These are phyloP conservation scores for Chamaetylas fuelleborni DNA, from an alignment of 2,113 vertebrate species.

Conservation along the genomic window DNA sequence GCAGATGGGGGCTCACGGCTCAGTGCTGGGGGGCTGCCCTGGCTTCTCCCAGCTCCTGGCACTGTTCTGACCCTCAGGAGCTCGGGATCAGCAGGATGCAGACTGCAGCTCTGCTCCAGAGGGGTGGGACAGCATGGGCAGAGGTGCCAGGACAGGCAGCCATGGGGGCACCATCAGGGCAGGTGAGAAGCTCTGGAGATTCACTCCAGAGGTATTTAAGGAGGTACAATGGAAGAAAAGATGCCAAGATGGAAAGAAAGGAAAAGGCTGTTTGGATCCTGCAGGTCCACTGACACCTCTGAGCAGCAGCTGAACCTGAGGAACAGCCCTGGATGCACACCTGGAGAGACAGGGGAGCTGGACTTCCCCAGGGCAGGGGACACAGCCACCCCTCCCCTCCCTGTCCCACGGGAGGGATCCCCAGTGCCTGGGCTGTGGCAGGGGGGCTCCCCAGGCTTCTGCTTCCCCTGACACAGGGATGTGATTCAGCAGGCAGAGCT, in stretches of 20 bases:
- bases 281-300: neutral
- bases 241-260: neutral
- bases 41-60: neutral
- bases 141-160: neutral
- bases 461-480: neutral
- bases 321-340: neutral
- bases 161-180: rapidly evolving
- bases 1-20: neutral
- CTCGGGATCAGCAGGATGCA: rapidly evolving
- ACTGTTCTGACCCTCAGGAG: neutral
- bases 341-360: rapidly evolving
- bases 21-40: no score
- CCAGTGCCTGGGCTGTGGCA: neutral
- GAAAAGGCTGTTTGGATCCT: neutral
- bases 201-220: neutral
- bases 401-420: neutral
- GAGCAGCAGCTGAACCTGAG: neutral
- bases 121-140: neutral
- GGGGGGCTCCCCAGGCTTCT: neutral
- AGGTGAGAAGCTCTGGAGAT: neutral
- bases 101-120: neutral
- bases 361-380: rapidly evolving
- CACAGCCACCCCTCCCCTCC: neutral
- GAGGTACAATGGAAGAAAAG: neutral
- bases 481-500: neutral